phyloP scores from a whole-genome alignment of 2,113 vertebrate species.

The Sorex fumeus region DNA sequence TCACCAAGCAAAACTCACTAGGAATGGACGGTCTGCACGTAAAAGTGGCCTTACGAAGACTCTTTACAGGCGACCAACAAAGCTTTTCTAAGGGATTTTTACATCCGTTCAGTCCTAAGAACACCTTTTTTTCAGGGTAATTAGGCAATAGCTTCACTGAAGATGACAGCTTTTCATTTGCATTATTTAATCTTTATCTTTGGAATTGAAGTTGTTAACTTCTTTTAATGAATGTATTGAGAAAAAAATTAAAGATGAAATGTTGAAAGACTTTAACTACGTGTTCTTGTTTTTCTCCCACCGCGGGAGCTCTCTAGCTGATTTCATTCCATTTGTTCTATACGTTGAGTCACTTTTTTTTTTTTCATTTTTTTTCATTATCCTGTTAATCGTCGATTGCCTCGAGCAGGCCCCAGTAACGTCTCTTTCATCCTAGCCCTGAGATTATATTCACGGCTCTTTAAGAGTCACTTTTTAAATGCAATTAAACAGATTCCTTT shows the following conservation, averaged over 20 bases:
- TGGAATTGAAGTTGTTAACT: constrained; percentile 88
- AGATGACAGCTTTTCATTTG: constrained; percentile 86
- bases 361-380: too few species aligned
- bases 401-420: too few species aligned
- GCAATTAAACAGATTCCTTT: not conserved
- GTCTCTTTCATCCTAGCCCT: too few species aligned
- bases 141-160: constrained; percentile 87
- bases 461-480: not conserved
- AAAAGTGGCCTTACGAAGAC: constrained; percentile 91
- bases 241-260: constrained; percentile 86
- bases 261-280: constrained; percentile 74
- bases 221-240: constrained; percentile 88
- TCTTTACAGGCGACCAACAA: constrained; percentile 86
- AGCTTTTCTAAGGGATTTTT: constrained; percentile 88
- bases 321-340: not conserved
- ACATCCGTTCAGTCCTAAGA: constrained; percentile 84
- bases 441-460: too few species aligned
- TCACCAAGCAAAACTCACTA: constrained; percentile 86
- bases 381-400: too few species aligned
- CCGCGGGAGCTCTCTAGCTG: not conserved
- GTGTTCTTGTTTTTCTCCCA: constrained; percentile 36
- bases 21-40: constrained; percentile 85
- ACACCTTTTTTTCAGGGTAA: constrained; percentile 88
- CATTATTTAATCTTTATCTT: constrained; percentile 89
- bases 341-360: not conserved